Evolutionary conservation across 2,113 vertebrate species (phyloP), one percentile per base, ranked within the genome.

Genomic region (Casuarius casuarius): DNA sequence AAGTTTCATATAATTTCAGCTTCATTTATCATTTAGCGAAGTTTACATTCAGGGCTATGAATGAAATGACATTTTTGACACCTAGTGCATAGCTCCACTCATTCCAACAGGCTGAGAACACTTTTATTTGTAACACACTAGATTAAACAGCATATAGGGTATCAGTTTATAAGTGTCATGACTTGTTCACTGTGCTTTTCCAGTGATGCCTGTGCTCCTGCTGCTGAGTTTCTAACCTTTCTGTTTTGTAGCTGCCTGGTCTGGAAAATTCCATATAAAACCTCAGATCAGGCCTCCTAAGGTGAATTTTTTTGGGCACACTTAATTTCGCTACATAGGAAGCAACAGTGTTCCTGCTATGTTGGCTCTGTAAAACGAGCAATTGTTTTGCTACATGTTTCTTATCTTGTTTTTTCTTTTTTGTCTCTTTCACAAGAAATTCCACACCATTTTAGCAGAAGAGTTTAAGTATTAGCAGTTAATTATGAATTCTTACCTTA

Each of bases 401-500:
- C 9, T 10, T 66, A 38, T 22, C 46, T 73, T 89, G 10, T 6
- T 58, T 56, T 58, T 58, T 58, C 17, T 58, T 16, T 56, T 61
- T 87, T 74, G 35, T 87, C 66, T 63, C 44, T 70, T 92, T 93
- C 28, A 29, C 21, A 26, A 94, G 82, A 84, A 96, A 84, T 96
- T 97, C 90, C 79, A 65, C 38, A 23, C 52, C 12, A 8, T 84
- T 95, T 63, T 93, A 96, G 52, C 58, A 38, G 62, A 92, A 29
- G 38, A 58, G 33, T 92, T 92, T 70, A 82, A 13, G 42, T 42
- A 80, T 94, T 95, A 87, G 79, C 74, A 83, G 86, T 79, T 87
- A 85, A 84, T 91, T 92, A 92, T 46, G 61, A 90, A 86, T 94
- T 97, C 73, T 93, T 93, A 95, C 87, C 82, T 96, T 83, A 84